Base-by-base conservation (phyloP, 2,888 invertebrate genomes). In the Nipponacmea schrenckii region DNA sequence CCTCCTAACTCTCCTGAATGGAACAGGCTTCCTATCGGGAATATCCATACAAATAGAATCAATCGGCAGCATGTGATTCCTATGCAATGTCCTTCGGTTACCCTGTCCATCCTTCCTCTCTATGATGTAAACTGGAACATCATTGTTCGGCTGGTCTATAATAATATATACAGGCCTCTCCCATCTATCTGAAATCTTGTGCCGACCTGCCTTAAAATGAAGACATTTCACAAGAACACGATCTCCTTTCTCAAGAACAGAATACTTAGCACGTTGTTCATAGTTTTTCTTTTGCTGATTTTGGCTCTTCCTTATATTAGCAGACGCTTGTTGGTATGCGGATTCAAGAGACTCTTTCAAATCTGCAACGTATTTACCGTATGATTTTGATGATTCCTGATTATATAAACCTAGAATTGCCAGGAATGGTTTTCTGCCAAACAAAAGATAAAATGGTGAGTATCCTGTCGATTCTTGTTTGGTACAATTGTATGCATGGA, bases 401-500 rank as follows among this genome's bases (percentile, higher is more conserved):
- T 15, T 20, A 4, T 7, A 2, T 5, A 56, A 68, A 68, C 68
- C 48, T 68, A n/a, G n/a, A n/a, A n/a, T n/a, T n/a, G n/a, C n/a
- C n/a, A n/a, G n/a, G n/a, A n/a, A n/a, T n/a, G n/a, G n/a, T n/a
- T n/a, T n/a, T n/a, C n/a, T n/a, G n/a, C n/a, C n/a, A n/a, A n/a
- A n/a, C n/a, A n/a, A n/a, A n/a, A 56, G 50, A 7, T 50, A 50
- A 50, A 8, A 56, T 5, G 68, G 68, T 4, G 56, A 50, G 5
- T 12, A 24, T 3, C 56, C 56, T 12, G 50, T 68, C 8, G 68
- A 4, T 8, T 56, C 56, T 27, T 68, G 3, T 20, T 27, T 50
- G 50, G 56, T 56, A 5, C 20, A 48, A 56, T 68, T 68, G 50
- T 68, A 68, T 5, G 68, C 68, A 48, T 68, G 68, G 2, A 68